Evolutionary conservation across 2,888 invertebrate genomes (phyloP).

Genomic region (Plagodis dolabraria): DNA sequence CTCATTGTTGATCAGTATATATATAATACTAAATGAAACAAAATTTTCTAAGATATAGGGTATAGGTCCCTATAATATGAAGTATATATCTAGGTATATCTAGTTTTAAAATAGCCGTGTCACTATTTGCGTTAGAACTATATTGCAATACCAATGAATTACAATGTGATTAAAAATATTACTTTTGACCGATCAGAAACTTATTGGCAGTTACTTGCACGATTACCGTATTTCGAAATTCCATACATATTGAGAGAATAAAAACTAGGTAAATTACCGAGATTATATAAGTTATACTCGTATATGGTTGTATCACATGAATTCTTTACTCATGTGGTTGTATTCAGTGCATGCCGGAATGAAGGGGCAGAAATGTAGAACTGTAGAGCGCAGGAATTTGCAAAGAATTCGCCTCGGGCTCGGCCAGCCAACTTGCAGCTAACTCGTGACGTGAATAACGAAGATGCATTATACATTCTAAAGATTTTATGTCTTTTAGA

Average conservation of each 20-base stretch:
- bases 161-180: neutral
- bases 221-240: conserved; percentile 9
- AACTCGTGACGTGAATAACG: conserved; percentile 54
- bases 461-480: conserved; percentile 17
- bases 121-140: no score
- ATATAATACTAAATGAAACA: no score
- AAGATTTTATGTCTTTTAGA: neutral
- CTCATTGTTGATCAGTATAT: no score
- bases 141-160: no score
- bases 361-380: conserved; percentile 34
- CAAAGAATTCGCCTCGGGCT: conserved; percentile 46
- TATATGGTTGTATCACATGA: conserved; percentile 1
- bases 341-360: conserved; percentile 24
- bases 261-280: conserved; percentile 13
- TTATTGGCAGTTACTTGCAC: conserved; percentile 10
- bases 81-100: no score
- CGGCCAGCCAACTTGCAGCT: conserved; percentile 51
- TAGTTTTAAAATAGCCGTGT: no score
- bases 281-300: conserved; percentile 11
- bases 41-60: no score
- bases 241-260: conserved; percentile 16
- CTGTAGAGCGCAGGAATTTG: conserved; percentile 27
- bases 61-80: no score
- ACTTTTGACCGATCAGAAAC: conserved; percentile 5
- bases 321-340: no score